phyloP scores from a whole-genome alignment of 2,888 invertebrate species.

The Napeogenes inachia region DNA sequence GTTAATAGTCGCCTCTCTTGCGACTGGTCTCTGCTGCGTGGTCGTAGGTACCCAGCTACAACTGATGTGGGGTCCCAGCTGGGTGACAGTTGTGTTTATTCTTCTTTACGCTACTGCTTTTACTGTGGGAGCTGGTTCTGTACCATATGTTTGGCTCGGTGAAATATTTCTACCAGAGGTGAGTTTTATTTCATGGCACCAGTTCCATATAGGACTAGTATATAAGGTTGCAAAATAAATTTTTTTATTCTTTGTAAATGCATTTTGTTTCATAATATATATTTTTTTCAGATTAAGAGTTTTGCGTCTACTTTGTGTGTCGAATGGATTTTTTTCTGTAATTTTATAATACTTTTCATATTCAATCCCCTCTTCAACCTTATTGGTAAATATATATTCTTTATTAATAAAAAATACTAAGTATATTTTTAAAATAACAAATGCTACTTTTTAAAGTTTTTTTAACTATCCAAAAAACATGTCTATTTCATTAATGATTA shows the following conservation, averaged over 20 bases:
- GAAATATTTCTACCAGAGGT: constrained; percentile 36
- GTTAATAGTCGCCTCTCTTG: constrained; percentile 39
- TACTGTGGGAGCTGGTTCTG: constrained; percentile 28
- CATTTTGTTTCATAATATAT: not conserved
- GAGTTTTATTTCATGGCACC: not conserved
- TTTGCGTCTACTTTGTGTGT: constrained; percentile 32
- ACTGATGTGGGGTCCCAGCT: constrained; percentile 35
- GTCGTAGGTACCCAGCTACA: constrained; percentile 37
- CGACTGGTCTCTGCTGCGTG: constrained; percentile 32
- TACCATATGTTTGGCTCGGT: constrained; percentile 28
- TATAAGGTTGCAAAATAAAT: not conserved
- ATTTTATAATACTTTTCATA: constrained; percentile 34
- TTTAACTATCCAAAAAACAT: too few relatives aligned
- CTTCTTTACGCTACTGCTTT: constrained; percentile 29
- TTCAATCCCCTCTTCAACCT: constrained; percentile 34
- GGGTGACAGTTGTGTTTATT: constrained; percentile 34
- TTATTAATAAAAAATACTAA: too few relatives aligned
- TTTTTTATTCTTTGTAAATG: too few relatives aligned
- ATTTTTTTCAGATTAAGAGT: constrained; percentile 34
- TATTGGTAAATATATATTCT: constrained; percentile 23
- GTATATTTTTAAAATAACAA: too few relatives aligned
- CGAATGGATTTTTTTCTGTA: constrained; percentile 33
- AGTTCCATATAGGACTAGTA: too few relatives aligned
- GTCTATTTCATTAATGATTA: too few relatives aligned
- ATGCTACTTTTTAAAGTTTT: too few relatives aligned